These are phyloP conservation scores for Notarius quadriscutis DNA, from an alignment of 2,113 vertebrate genomes.

Conservation along the genomic window DNA sequence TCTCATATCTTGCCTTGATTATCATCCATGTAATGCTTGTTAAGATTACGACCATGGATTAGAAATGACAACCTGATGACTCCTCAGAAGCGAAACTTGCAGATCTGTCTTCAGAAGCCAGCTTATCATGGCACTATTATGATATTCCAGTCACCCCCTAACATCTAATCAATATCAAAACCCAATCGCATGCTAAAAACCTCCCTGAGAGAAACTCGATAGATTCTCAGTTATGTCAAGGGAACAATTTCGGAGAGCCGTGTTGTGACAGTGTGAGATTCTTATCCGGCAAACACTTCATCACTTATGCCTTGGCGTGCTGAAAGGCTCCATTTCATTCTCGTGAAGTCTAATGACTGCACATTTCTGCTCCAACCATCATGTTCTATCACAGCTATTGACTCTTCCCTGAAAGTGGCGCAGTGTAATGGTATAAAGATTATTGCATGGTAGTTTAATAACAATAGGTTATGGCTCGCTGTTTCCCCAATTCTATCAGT, in stretches of 20 bases:
- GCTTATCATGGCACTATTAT: slow-evolving; percentile 25
- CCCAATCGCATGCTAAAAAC: slow-evolving; percentile 28
- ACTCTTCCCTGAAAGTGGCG: slow-evolving; percentile 35
- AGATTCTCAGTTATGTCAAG: slow-evolving; percentile 48
- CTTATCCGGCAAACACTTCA: slow-evolving; percentile 45
- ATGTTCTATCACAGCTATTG: slow-evolving; percentile 46
- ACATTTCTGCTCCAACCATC: slow-evolving; percentile 34
- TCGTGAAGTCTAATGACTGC: slow-evolving; percentile 35
- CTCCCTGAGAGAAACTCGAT: slow-evolving; percentile 27
- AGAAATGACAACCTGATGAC: slow-evolving; percentile 19
- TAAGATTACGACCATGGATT: slow-evolving; percentile 18
- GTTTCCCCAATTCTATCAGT: slow-evolving; percentile 39
- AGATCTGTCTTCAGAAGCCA: not conserved
- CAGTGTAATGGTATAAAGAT: slow-evolving; percentile 42
- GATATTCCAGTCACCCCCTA: slow-evolving; percentile 38
- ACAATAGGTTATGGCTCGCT: slow-evolving; percentile 47
- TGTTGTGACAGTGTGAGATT: slow-evolving; percentile 40
- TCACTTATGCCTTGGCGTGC: slow-evolving; percentile 16
- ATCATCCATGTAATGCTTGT: not conserved
- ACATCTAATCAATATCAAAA: slow-evolving; percentile 50
- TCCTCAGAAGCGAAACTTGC: not conserved
- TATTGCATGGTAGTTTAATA: slow-evolving; percentile 49
- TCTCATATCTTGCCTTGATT: not conserved
- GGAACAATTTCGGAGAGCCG: slow-evolving; percentile 23
- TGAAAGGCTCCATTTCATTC: slow-evolving; percentile 41